Conservation (phyloP, 2,797 vertebrate genomes). For the Falco berigora region DNA sequence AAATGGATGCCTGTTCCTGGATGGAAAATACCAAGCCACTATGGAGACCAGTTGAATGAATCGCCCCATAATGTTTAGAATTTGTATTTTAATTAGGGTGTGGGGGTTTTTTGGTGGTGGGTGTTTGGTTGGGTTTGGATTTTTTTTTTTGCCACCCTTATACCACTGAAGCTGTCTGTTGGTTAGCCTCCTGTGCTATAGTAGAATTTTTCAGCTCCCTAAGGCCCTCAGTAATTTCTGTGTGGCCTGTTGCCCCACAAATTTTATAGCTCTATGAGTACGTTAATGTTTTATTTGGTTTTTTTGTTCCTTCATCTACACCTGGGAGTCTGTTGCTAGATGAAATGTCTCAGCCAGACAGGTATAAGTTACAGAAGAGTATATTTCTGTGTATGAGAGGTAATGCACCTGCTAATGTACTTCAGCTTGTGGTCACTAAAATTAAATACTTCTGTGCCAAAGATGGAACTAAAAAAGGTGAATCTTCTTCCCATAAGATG, state of each 20-base stretch:
- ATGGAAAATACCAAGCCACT: neutral
- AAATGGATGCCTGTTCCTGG: neutral
- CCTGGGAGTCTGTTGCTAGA: neutral
- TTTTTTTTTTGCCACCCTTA: neutral
- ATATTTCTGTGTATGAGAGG: neutral
- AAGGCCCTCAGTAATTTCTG: neutral
- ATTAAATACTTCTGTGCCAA: neutral
- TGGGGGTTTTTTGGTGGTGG: neutral
- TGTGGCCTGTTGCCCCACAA: neutral
- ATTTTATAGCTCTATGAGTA: neutral
- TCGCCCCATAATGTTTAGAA: neutral
- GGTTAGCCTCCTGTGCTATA: neutral
- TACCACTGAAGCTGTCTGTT: neutral
- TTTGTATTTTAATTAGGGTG: neutral
- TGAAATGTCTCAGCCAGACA: neutral
- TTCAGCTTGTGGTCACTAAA: neutral
- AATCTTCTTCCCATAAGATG: neutral
- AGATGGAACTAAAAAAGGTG: neutral
- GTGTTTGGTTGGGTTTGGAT: neutral
- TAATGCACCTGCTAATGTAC: neutral
- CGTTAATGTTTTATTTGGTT: neutral
- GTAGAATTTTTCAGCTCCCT: neutral
- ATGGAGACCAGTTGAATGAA: neutral
- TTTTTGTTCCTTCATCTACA: neutral
- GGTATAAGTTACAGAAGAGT: neutral